Conservation (phyloP, 2,888 invertebrate species). For the Melikaiella ostensackeni region DNA sequence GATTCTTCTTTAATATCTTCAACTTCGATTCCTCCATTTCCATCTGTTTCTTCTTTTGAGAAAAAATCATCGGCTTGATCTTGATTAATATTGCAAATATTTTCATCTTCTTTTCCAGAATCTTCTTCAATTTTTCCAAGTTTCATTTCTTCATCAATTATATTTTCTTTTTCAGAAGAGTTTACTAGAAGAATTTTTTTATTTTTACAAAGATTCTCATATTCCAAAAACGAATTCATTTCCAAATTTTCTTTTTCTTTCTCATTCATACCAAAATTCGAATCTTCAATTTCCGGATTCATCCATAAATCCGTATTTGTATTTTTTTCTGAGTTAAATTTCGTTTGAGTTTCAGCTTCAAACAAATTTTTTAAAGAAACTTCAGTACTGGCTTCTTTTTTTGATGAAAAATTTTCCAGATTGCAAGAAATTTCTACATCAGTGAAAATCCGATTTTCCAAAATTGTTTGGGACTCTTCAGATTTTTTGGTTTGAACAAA, state of each 20-base stretch:
- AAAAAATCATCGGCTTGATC: too few species aligned
- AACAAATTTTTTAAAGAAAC: background rate
- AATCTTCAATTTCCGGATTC: background rate
- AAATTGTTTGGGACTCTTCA: conserved; percentile 1
- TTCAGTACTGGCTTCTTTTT: background rate
- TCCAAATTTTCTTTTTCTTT: background rate
- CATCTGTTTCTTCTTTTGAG: too few species aligned
- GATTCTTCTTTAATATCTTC: background rate
- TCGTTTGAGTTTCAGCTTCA: background rate
- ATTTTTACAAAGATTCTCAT: background rate
- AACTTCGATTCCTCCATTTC: background rate
- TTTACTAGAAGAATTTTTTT: too few species aligned
- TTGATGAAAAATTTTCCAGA: background rate
- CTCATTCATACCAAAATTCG: background rate
- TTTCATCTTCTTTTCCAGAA: background rate
- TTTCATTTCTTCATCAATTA: background rate
- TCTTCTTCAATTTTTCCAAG: background rate
- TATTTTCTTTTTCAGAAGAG: too few species aligned
- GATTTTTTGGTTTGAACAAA: background rate
- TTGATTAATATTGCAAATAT: background rate
- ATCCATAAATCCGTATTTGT: background rate
- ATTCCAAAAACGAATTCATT: background rate
- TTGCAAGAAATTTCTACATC: background rate
- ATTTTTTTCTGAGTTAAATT: background rate
- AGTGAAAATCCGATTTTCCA: background rate